Base-by-base conservation (phyloP, 2,113 vertebrate species). In the Brachirus orientalis region DNA sequence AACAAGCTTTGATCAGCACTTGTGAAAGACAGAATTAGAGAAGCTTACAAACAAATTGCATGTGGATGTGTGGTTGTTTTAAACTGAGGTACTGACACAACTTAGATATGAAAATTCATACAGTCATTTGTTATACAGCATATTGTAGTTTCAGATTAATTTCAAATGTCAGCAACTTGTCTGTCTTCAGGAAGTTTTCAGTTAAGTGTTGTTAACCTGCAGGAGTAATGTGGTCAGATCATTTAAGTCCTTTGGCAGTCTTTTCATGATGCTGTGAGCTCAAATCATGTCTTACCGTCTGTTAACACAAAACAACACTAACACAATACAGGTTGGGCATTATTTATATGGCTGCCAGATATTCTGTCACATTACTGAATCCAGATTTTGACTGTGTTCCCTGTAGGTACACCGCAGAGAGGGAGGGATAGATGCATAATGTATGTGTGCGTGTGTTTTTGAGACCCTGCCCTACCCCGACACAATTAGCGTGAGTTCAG, bases 401-500 rank as follows among this genome's bases (percentile, higher is more conserved):
- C 67, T 63, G 52, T 80, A 69, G 75, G 66, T 58, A 45, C 4
- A 37, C 72, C 74, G 36, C 55, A 56, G 36, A 59, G 38, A 60
- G 74, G 72, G 69, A 67, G 50, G 20, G 51, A 70, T 37, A 28
- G 56, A 69, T 17, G 8, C 53, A 37, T 43, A 46, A 43, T 13
- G 40, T 6, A 53, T 58, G 53, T 35, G 61, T 66, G 38, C 38
- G 12, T 43, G 59, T 67, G 68, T 62, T 79, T 76, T 13, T 20
- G 75, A 85, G 72, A 86, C 77, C 69, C 82, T 79, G 79, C 81
- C 80, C 71, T 64, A 77, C 87, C 90, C 85, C 75, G 80, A 65
- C 78, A 86, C 85, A 91, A 90, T 93, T 90, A 92, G 76, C 80
- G 63, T 62, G 83, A 85, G 78, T 77, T 78, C 67, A 80, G 89